Conservation (phyloP, 2,113 vertebrate species). For the Baryphthengus martii region DNA sequence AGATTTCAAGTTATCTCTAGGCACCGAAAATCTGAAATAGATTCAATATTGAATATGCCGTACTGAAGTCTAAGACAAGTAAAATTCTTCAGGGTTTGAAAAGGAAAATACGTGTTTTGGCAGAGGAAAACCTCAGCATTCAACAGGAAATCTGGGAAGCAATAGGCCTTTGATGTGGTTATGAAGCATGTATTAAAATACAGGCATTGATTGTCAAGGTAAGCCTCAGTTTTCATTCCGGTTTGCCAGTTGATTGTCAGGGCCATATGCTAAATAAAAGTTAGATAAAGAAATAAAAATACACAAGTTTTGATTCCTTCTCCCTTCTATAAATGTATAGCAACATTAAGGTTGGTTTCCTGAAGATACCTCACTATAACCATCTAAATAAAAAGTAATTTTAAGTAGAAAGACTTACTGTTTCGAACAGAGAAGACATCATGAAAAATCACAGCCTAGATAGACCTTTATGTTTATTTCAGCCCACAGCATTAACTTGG, state of each 20-base stretch:
- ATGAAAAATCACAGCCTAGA: neutral
- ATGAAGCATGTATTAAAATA: neutral
- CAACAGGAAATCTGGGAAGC: neutral
- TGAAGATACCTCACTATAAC: neutral
- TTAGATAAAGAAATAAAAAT: neutral
- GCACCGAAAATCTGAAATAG: neutral
- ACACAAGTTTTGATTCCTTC: neutral
- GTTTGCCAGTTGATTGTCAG: neutral
- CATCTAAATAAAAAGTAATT: neutral
- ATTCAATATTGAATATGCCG: neutral
- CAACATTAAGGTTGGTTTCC: neutral
- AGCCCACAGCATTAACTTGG: neutral
- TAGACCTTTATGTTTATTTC: neutral
- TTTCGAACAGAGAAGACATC: neutral
- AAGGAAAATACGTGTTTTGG: neutral
- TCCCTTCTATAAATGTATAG: neutral
- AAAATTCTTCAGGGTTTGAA: neutral
- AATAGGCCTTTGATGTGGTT: neutral
- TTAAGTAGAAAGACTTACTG: neutral
- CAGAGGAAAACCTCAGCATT: neutral
- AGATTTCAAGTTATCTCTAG: neutral
- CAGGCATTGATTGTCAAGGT: neutral
- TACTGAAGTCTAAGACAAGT: neutral
- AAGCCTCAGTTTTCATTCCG: neutral
- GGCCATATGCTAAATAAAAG: neutral